Evolutionary conservation across 2,113 vertebrate genomes (phyloP).

Genomic region (Mirounga angustirostris): DNA sequence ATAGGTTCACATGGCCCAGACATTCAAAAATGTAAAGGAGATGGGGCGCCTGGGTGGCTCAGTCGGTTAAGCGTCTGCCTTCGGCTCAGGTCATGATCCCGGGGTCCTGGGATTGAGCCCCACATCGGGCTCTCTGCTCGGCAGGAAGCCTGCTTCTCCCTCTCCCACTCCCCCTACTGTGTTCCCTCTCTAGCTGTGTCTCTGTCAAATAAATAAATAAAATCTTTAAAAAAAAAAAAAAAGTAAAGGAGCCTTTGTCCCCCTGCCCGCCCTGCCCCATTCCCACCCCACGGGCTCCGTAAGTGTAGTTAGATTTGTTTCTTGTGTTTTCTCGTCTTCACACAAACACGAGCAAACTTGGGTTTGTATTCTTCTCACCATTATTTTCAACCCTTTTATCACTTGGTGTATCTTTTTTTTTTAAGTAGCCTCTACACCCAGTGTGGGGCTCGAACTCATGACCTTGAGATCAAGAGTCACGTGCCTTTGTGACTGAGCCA

Average conservation of each 20-base stretch:
- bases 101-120: no score
- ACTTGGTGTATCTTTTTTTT: neutral
- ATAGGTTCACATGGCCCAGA: neutral
- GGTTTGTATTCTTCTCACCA: neutral
- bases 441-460: neutral
- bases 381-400: neutral
- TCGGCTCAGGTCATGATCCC: no score
- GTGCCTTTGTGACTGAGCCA: neutral
- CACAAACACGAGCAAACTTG: neutral
- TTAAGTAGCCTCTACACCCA: neutral
- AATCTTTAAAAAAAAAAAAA: neutral
- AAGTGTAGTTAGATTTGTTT: neutral
- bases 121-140: no score
- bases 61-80: no score
- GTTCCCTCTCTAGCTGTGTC: no score
- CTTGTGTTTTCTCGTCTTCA: neutral
- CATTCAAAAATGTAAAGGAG: neutral
- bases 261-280: no score
- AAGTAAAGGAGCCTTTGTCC: neutral
- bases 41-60: no score
- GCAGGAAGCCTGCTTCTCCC: no score
- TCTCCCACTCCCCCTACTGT: no score
- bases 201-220: no score
- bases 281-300: accelerated
- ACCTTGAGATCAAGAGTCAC: neutral